Evolutionary conservation across 2,113 vertebrate genomes (phyloP), one percentile per base, ranked within the genome.

Genomic region (Zosterops borbonicus): DNA sequence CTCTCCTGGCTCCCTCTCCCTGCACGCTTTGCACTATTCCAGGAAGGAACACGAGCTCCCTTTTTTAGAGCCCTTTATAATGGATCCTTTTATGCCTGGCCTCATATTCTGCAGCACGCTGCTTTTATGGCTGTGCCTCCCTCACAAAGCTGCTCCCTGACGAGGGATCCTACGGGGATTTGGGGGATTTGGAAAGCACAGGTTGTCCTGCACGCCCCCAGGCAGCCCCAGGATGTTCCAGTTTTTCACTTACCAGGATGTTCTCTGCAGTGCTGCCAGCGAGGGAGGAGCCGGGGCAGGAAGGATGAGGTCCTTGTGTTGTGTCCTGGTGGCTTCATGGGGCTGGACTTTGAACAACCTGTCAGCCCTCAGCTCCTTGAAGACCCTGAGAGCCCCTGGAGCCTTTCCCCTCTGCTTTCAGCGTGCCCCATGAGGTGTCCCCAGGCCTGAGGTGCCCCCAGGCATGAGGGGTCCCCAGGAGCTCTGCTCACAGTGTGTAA

Each of bases 21-120:
- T 49, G 55, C 59, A 74, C 7, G 2, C 60, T 90, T 75, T 91
- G 56, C 53, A 49, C 20, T 44, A 16, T 24, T 68, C 56, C 59
- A 87, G 82, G 79, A 87, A 87, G 74, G 77, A 93, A 80, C 35
- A 70, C 0, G 1, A 79, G 80, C 46, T 94, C 64, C 74, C 28
- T 81, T 69, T 94, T 87, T 68, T 68, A 89, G 83, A 89, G 25
- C 31, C 24, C 69, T 89, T 92, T 60, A 6, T 60, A 59, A 75
- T 1, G 25, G 76, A 67, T 42, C n/a, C 22, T 74, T 81, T 87
- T 31, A 41, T 64, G 6, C 28, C 73, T 68, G 81, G 79, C 41
- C 73, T 52, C 29, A 2, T 27, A 33, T 88, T 83, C 64, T 81
- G 71, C 68, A 88, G 69, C 60, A 29, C 19, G 0, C 41, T 60